Percentiles rank a stretch among this genome's conserved stretches.
phyloP scores from a whole-genome alignment of 92 coral and sea anemone species.

The Muricea muricata region DNA sequence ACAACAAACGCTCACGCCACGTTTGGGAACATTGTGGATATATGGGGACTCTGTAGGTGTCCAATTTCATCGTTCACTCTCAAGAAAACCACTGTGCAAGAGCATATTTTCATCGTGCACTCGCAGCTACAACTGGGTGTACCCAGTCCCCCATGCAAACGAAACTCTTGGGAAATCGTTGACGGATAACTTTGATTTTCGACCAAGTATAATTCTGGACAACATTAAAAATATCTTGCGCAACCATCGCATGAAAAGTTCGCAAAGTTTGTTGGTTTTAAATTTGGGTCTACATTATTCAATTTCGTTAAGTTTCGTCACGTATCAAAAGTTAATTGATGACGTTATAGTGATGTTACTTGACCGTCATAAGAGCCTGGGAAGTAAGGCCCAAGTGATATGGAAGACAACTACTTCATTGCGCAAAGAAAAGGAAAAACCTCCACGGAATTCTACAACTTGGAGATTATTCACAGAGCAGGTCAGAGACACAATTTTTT shows the following conservation, averaged over 20 bases:
- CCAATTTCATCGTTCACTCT: constrained; percentile 83
- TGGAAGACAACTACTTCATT: too few species aligned
- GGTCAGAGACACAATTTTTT: too few species aligned
- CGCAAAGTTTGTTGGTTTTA: too few species aligned
- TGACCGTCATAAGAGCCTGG: background rate
- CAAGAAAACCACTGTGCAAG: constrained; percentile 77
- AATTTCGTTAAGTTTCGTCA: too few species aligned
- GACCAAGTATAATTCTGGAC: too few species aligned
- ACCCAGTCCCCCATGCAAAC: constrained; percentile 71
- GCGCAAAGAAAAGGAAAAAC: constrained; percentile 64
- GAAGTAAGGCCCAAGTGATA: constrained; percentile 2
- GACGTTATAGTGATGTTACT: too few species aligned
- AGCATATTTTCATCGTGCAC: constrained; percentile 86
- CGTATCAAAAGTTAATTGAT: too few species aligned
- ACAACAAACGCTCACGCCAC: too few species aligned
- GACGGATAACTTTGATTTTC: background rate
- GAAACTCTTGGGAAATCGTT: background rate
- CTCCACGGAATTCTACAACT: constrained; percentile 52
- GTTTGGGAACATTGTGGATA: too few species aligned
- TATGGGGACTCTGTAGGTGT: constrained; percentile 93
- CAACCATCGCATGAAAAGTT: too few species aligned
- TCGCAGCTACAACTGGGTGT: constrained; percentile 96
- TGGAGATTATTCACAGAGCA: constrained; percentile 90
- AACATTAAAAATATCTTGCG: too few species aligned
- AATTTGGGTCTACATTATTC: constrained; percentile 6